phyloP scores from a whole-genome alignment of 2,797 vertebrate species.

The Syngnathus acus region DNA sequence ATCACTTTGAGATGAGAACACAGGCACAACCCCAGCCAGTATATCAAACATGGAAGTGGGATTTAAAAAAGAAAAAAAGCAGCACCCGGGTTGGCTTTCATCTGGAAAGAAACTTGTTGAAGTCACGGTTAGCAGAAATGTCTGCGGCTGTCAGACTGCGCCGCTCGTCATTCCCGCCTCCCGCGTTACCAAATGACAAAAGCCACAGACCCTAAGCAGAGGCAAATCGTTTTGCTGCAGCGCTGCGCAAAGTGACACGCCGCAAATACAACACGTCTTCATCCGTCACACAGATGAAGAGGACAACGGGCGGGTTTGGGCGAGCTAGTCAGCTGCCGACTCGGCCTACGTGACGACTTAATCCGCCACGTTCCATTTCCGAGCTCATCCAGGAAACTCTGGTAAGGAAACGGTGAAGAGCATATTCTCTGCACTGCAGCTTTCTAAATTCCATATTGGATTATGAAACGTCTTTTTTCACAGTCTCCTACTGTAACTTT shows the following conservation, averaged over 20 bases:
- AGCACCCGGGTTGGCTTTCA: slow-evolving; percentile 51
- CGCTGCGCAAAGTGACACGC: slow-evolving; percentile 29
- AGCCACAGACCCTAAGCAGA: slow-evolving; percentile 46
- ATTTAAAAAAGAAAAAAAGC: slow-evolving; percentile 32
- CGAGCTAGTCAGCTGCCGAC: slow-evolving; percentile 36
- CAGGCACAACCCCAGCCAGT: slow-evolving; percentile 53
- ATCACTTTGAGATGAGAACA: slow-evolving; percentile 62
- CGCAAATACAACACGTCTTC: slow-evolving; percentile 37
- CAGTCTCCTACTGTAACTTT: slow-evolving; percentile 1
- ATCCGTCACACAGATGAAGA: slow-evolving; percentile 32
- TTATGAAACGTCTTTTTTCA: neutral
- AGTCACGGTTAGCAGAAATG: slow-evolving; percentile 47
- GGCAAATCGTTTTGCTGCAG: slow-evolving; percentile 50
- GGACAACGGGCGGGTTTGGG: slow-evolving; percentile 7
- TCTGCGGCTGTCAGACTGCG: slow-evolving; percentile 51
- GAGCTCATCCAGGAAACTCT: neutral
- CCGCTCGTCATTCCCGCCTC: slow-evolving; percentile 30
- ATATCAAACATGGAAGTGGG: slow-evolving; percentile 61
- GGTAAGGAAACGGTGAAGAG: neutral
- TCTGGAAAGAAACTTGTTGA: slow-evolving; percentile 65
- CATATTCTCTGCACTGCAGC: neutral
- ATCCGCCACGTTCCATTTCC: neutral
- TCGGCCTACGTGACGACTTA: slow-evolving; percentile 9
- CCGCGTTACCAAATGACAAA: slow-evolving; percentile 44
- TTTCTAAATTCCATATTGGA: slow-evolving; percentile 7